Conservation (phyloP, 2,888 invertebrate genomes). For the Taenaris catops region DNA sequence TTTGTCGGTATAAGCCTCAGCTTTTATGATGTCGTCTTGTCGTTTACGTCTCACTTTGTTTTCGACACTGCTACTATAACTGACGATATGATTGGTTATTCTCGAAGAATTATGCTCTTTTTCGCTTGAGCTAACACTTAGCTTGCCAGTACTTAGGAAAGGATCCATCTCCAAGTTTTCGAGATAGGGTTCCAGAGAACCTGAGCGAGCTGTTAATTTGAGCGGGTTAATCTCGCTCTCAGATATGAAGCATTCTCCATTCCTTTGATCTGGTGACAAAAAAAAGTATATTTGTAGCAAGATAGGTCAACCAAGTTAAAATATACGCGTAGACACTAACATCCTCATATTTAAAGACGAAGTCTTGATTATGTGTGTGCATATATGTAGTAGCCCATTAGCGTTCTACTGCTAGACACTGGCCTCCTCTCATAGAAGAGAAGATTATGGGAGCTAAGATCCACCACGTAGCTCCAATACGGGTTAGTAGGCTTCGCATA, state of each 20-base stretch:
- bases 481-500: too few relatives aligned
- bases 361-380: too few relatives aligned
- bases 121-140: conserved; percentile 53
- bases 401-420: too few relatives aligned
- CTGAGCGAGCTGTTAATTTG: conserved; percentile 69
- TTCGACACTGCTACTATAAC: conserved; percentile 45
- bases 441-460: too few relatives aligned
- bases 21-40: conserved; percentile 85
- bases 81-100: conserved; percentile 32
- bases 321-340: too few relatives aligned
- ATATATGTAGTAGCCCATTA: too few relatives aligned
- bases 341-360: too few relatives aligned
- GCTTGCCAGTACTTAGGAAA: conserved; percentile 49
- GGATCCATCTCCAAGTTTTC: conserved; percentile 74
- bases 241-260: conserved; percentile 82
- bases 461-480: too few relatives aligned
- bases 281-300: background rate
- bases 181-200: conserved; percentile 58
- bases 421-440: too few relatives aligned
- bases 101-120: conserved; percentile 51
- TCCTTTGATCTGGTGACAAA: conserved; percentile 70
- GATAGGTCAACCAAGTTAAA: too few relatives aligned
- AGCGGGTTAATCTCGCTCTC: conserved; percentile 83
- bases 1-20: conserved; percentile 83
- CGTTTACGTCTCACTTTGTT: conserved; percentile 80